phyloP scores from a whole-genome alignment of 2,113 vertebrate genomes.

The Pedetes capensis region DNA sequence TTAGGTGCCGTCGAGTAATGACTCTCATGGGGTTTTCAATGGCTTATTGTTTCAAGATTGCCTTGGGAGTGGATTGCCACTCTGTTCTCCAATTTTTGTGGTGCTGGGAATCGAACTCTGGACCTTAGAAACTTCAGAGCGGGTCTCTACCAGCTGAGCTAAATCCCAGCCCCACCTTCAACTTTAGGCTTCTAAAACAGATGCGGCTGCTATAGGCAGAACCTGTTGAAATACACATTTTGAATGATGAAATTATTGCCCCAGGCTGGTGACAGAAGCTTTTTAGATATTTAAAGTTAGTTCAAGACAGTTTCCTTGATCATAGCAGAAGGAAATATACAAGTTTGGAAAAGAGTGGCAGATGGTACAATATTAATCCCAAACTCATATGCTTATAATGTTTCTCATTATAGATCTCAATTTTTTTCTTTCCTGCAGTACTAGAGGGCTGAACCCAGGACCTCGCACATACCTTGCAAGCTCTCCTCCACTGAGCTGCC shows the following conservation, averaged over 20 bases:
- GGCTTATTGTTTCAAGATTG: no score
- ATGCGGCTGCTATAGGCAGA: not conserved
- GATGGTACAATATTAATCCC: not conserved
- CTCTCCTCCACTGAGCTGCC: no score
- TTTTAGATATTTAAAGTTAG: conserved; percentile 10
- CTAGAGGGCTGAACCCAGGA: no score
- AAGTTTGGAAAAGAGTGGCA: not conserved
- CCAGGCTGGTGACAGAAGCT: not conserved
- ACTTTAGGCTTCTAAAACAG: not conserved
- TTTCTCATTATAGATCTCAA: not conserved
- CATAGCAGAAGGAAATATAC: not conserved
- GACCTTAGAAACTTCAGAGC: no score
- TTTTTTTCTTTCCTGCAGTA: not conserved
- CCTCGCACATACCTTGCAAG: no score
- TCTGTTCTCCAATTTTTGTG: no score
- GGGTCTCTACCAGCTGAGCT: no score
- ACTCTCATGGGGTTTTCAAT: no score
- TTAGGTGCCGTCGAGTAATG: no score
- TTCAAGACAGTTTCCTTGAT: not conserved
- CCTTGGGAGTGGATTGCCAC: no score
- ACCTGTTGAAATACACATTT: not conserved
- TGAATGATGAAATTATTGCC: not conserved
- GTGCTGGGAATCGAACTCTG: no score
- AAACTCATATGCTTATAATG: not conserved
- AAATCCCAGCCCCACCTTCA: no score